Percentiles rank a stretch among this genome's conserved stretches.
Conservation (phyloP, 1,140 invertebrate genomes). For the Chlorops oryzae region DNA sequence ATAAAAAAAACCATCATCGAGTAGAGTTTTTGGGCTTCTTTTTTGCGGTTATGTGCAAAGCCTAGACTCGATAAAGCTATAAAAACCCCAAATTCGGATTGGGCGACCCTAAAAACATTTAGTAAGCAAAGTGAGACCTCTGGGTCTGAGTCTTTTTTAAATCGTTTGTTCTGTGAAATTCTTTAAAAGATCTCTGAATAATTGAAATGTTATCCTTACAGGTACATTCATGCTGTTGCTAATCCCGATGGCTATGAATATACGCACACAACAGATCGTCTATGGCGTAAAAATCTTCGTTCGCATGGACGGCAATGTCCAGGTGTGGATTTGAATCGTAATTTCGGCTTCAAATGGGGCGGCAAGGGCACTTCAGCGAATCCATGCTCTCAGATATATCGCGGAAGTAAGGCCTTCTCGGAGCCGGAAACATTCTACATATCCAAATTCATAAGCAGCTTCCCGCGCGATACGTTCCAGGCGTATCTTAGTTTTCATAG, state of each 20-base stretch:
- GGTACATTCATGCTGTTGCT: conserved; percentile 69
- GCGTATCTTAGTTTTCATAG: conserved; percentile 81
- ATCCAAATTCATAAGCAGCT: conserved; percentile 54
- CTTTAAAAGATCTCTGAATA: too few species aligned
- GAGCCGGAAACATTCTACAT: conserved; percentile 83
- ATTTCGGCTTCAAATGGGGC: conserved; percentile 77
- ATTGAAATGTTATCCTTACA: conserved; percentile 16
- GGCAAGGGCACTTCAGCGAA: conserved; percentile 75
- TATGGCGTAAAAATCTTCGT: conserved; percentile 77
- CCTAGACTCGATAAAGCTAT: too few species aligned
- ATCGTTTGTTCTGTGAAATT: too few species aligned
- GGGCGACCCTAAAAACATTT: too few species aligned
- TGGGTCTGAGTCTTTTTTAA: too few species aligned
- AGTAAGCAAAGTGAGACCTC: too few species aligned
- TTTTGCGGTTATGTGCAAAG: too few species aligned
- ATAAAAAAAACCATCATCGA: too few species aligned
- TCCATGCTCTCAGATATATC: conserved; percentile 83
- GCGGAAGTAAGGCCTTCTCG: conserved; percentile 82
- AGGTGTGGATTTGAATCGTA: conserved; percentile 76
- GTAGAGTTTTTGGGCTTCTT: too few species aligned
- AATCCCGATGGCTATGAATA: conserved; percentile 89
- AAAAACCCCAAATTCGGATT: too few species aligned
- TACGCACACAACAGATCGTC: conserved; percentile 64
- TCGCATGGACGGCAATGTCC: conserved; percentile 55
- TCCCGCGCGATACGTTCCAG: conserved; percentile 53